Base-by-base conservation (phyloP, 2,113 vertebrate genomes). In the Podiceps cristatus region DNA sequence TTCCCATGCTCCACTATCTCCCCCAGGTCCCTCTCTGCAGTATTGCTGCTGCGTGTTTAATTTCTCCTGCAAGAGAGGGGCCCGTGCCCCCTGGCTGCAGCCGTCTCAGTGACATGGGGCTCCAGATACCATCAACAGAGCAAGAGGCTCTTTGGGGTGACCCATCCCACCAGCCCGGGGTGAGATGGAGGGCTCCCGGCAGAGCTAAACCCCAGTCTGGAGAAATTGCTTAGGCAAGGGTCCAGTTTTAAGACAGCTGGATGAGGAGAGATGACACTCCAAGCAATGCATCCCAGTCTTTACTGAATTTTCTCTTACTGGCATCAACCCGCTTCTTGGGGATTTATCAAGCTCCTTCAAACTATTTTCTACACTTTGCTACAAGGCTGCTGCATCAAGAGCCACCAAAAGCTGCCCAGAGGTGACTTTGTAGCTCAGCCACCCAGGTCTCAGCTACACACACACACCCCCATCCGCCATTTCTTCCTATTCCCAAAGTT, bases 21-120 rank as follows among this genome's bases (percentile, higher is more conserved):
- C 95, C 93, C 91, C 96, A 95, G 74, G 90, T 85, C 85, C 87
- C 53, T 88, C 74, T 82, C 87, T 69, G 93, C 93, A 94, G 92
- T 94, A 94, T 45, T 96, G 90, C 93, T 89, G 55, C 84, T 76
- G 29, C 7, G 2, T 33, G 27, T 75, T 75, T 52, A 19, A 82
- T 67, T 93, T 67, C 49, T 90, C 56, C 44, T 55, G 60, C 60
- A 81, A 49, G 28, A 82, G 18, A 60, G 15, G 44, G 35, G 45
- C 53, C 50, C 4, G 0, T 45, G 71, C 71, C 11, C 71, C 40
- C 40, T 37, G 37, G 25, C 69, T 55, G 50, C 67, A 73, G 66
- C 44, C 3, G 0, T 56, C 49, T 37, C 20, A 0, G 19, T 17
- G 19, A 35, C 9, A 2, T 4, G 16, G 47, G 20, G 31, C 16